phyloP scores from a whole-genome alignment of 2,888 invertebrate species.

The Phengaris alcon region DNA sequence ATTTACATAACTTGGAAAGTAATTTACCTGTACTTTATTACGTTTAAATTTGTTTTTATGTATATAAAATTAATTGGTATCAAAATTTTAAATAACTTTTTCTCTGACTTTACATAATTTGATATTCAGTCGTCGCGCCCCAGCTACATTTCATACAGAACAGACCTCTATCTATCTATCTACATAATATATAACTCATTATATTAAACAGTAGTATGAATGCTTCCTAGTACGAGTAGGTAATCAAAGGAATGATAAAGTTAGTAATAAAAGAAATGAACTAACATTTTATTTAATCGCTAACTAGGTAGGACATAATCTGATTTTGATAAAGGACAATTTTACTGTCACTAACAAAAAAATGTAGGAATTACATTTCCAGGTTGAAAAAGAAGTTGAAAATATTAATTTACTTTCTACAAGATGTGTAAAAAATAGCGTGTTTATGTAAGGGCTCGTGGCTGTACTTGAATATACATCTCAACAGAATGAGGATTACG shows the following conservation, averaged over 20 bases:
- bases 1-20: no score
- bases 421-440: no score
- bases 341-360: no score
- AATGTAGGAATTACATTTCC: no score
- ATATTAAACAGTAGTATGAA: constrained; percentile 44
- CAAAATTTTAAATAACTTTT: constrained; percentile 36
- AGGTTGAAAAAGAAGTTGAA: no score
- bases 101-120: constrained; percentile 62
- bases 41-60: no score
- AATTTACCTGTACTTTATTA: no score
- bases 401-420: no score
- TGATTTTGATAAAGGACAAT: no score
- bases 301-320: neutral
- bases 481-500: constrained; percentile 37
- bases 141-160: constrained; percentile 66
- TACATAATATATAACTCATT: constrained; percentile 49
- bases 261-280: no score
- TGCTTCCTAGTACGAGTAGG: constrained; percentile 1
- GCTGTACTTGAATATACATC: constrained; percentile 14
- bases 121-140: constrained; percentile 62
- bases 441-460: constrained; percentile 32
- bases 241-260: neutral
- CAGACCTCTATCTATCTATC: constrained; percentile 54
- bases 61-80: neutral
- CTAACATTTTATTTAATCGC: neutral